Evolutionary conservation across 2,797 vertebrate species (phyloP).

Genomic region (Cuniculus paca): DNA sequence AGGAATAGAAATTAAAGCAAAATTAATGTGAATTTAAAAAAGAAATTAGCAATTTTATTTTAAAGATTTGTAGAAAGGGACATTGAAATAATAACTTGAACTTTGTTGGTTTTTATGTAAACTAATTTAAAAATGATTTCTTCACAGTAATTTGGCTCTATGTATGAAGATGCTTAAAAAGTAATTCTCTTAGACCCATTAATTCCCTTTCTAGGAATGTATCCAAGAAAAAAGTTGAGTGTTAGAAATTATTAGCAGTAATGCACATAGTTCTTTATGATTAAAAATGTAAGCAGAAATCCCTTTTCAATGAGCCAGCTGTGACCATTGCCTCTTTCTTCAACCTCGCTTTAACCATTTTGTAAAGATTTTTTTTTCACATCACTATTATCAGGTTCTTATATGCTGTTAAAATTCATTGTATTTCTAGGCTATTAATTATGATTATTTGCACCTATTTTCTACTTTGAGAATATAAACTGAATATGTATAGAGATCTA

Average conservation of each 20-base stretch:
- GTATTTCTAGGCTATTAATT: background rate
- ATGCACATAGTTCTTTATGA: background rate
- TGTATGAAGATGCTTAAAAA: background rate
- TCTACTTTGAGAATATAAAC: background rate
- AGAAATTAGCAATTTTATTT: background rate
- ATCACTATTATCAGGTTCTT: background rate
- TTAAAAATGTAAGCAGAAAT: background rate
- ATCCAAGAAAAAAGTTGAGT: background rate
- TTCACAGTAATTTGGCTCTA: background rate
- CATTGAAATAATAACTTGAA: conserved; percentile 27
- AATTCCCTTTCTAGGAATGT: background rate
- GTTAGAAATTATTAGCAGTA: background rate
- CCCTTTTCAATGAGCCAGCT: background rate
- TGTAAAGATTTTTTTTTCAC: background rate
- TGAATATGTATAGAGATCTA: background rate
- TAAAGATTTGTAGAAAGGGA: background rate
- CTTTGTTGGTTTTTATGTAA: background rate
- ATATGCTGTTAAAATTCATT: background rate
- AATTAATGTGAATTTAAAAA: background rate
- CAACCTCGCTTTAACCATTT: background rate
- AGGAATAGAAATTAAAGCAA: background rate
- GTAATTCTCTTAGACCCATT: background rate
- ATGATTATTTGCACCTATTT: background rate
- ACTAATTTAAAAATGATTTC: background rate
- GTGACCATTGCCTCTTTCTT: background rate